Evolutionary conservation across 2,888 invertebrate species (phyloP), one percentile per base, ranked within the genome.

Genomic region (Gnatocerus cornutus): DNA sequence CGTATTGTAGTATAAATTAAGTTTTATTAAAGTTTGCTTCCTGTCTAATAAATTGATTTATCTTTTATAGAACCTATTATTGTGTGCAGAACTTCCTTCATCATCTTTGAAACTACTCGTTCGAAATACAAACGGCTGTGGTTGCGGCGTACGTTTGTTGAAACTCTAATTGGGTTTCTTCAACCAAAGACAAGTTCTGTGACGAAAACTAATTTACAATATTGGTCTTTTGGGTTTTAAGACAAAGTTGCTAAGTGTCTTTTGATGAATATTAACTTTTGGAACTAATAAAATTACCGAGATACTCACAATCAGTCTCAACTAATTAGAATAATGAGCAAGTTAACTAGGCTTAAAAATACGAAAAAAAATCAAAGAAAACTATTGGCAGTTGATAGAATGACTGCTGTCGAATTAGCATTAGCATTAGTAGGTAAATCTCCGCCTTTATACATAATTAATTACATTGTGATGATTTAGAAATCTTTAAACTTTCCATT

Each of bases 1-100:
- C 9, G 33, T 53, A 53, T 53, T 53, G 53, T 53, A 37, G 37
- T 53, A 37, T 37, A 53, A 53, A 53, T 53, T 53, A 53, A 16
- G 53, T 53, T 53, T 33, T 53, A 53, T 37, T 33, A 53, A 53
- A 53, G 53, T 53, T 53, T 37, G 30, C 12, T 12, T 53, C 12
- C 53, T 6, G 53, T 37, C 53, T 14, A 33, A 14, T 8, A 37
- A 53, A 53, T 37, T 53, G 53, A 53, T 53, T 53, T 53, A 53
- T 53, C 53, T 37, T 37, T 14, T 16, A 16, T 53, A 37, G 14
- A 53, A 53, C 14, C 13, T 16, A 16, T 46, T 33, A 21, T 48
- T 48, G 48, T 48, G 27, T 46, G 48, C 21, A 21, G 21, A 21
- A 21, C 21, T 21, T 21, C 2, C 16, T 21, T 27, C 10, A 21